Base-by-base conservation (phyloP, 1,140 invertebrate genomes). In the Plectrocnemia conspersa region DNA sequence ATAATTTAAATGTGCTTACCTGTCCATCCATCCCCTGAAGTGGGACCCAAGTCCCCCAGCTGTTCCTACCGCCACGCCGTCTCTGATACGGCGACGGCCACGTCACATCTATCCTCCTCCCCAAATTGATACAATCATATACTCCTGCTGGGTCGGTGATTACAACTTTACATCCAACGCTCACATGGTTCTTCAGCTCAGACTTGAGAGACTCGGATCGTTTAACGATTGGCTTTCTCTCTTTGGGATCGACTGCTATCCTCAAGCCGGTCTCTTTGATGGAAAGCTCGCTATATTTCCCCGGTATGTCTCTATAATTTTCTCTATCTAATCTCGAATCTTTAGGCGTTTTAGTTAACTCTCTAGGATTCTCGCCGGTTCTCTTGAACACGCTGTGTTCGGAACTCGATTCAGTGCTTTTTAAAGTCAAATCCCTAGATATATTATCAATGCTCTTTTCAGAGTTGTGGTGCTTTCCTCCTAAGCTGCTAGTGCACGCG, bases 61-160 rank as follows among this genome's bases (percentile, higher is more conserved):
- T 82, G 40, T 85, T 86, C 52, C 89, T 79, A 0, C 93, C 92
- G 0, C 93, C 93, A 59, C 84, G 80, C 49, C 82, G 80, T 54
- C 90, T 73, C 85, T 93, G 91, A 40, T 82, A 81, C 62, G 93
- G 90, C 64, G 87, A 87, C 0, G 93, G 93, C 93, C 93, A 96
- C 36, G 86, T 80, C 0, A 95, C 91, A 67, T 95, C 92, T 42
- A 93, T 92, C 45, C 89, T 76, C 42, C 90, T 76, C 15, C 89
- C 89, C 47, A 93, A 73, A 70, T 97, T 95, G 32, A 96, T 87
- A 46, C 86, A 89, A 68, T 95, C 90, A 66, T 91, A 95, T 50
- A 80, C 79, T 7, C 78, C 78, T 7, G 75, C 58, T n/a, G 77
- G 74, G 49, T 81, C 78, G 4, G 78, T 66, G 15, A 81, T 78